Evolutionary conservation across 2,888 invertebrate species (phyloP).

Genomic region (Sphaerophoria taeniata): DNA sequence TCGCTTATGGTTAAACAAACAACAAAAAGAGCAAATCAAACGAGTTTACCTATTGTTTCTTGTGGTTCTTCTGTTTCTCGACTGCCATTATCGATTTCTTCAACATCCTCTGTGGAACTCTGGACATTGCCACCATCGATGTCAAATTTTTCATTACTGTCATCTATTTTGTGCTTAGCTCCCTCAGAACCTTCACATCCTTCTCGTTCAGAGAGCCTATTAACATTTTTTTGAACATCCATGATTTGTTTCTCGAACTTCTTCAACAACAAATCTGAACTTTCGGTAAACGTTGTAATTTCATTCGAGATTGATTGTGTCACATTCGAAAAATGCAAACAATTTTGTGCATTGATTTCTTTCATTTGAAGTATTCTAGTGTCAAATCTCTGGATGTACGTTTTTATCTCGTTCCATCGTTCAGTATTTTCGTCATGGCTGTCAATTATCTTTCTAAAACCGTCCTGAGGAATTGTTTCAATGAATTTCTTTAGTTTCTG

Average conservation of each 20-base stretch:
- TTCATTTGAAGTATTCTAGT: conserved; percentile 78
- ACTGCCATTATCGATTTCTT: conserved; percentile 29
- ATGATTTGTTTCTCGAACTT: conserved; percentile 78
- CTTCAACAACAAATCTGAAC: conserved; percentile 79
- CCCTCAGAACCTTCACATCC: not conserved
- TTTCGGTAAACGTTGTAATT: conserved; percentile 79
- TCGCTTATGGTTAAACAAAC: not conserved
- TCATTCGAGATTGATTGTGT: conserved; percentile 79
- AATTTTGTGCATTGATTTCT: conserved; percentile 75
- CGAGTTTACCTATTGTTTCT: conserved; percentile 62
- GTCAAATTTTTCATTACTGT: conserved; percentile 1
- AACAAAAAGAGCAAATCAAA: not conserved
- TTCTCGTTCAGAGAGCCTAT: conserved; percentile 41
- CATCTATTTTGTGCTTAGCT: not conserved
- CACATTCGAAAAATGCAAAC: conserved; percentile 76
- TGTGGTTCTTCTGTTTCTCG: conserved; percentile 24
- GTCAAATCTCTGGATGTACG: conserved; percentile 78
- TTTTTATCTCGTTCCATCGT: conserved; percentile 79
- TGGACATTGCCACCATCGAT: not conserved
- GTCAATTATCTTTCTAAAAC: conserved; percentile 74
- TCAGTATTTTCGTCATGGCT: conserved; percentile 72
- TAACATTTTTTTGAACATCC: conserved; percentile 76
- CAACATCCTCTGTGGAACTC: conserved; percentile 38
- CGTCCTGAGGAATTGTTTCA: conserved; percentile 45
- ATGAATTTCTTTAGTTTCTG: conserved; percentile 75